Evolutionary conservation across 2,888 invertebrate genomes (phyloP).

Genomic region (Oscheius sp.): DNA sequence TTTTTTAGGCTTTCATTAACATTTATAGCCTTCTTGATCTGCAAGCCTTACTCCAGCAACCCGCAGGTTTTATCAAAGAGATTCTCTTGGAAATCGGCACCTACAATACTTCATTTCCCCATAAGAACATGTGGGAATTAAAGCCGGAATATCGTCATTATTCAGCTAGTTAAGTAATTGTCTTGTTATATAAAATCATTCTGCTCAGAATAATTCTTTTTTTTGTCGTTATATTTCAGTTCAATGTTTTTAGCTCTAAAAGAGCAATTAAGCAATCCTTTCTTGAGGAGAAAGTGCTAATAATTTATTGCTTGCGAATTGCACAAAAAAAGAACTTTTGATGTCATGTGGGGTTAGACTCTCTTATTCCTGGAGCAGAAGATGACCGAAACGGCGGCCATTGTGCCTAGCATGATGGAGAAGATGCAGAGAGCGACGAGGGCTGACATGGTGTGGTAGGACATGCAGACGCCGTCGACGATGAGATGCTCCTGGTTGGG

Average conservation of each 20-base stretch:
- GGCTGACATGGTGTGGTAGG: constrained; percentile 29
- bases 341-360: constrained; percentile 4
- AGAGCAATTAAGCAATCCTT: too few relatives aligned
- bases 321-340: too few relatives aligned
- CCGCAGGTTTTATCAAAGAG: constrained; percentile 86
- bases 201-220: too few relatives aligned
- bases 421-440: constrained; percentile 26
- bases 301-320: too few relatives aligned
- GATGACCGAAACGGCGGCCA: constrained; percentile 34
- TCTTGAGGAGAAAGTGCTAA: too few relatives aligned
- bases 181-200: too few relatives aligned
- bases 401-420: background rate
- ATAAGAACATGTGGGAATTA: constrained; percentile 98
- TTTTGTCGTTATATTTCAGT: too few relatives aligned
- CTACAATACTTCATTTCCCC: constrained; percentile 96
- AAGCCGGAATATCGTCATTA: constrained; percentile 98
- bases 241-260: too few relatives aligned
- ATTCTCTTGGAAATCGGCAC: constrained; percentile 94
- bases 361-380: constrained; percentile 29
- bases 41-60: constrained; percentile 63
- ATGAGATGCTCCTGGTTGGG: constrained; percentile 5
- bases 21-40: constrained; percentile 63
- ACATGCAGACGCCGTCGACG: constrained; percentile 32
- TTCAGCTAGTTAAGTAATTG: too few relatives aligned
- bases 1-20: background rate